Base-by-base conservation (phyloP, 2,113 vertebrate species). In the Cathartes aura region DNA sequence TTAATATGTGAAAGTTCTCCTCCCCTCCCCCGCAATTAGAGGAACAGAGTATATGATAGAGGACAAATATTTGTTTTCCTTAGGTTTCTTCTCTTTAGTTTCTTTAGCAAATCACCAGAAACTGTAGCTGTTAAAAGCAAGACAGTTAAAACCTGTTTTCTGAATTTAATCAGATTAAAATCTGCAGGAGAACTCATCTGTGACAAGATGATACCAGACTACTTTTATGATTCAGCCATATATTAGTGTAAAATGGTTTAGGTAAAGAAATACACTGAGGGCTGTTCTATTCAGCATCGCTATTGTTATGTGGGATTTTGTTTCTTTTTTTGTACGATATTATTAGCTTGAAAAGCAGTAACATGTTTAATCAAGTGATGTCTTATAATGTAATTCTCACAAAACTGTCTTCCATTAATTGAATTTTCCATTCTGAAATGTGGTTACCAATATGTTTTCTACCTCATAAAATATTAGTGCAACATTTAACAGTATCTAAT, bases 11-110 rank as follows among this genome's bases (percentile, higher is more conserved):
- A 64, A 92, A 70, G 13, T 29, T 56, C 13, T 42, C 18, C 19
- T 29, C 9, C 6, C 7, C 6, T 50, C 6, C 15, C 4, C 24
- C 4, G 5, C 8, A 36, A 1, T 43, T 38, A 48, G 32, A 53
- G 21, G 45, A 90, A 23, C 4, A 47, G 53, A 48, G 30, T 66
- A 40, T 30, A 8, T 27, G 9, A 38, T 42, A 42, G 19, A 8
- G 36, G 38, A 27, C 9, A 48, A 58, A 36, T 38, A 53, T 3
- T 23, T 40, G 4, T 53, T 82, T 90, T 73, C 30, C 20, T 34
- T 67, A 11, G 3, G 7, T 63, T 81, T 76, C 15, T 64, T 66
- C 24, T 66, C 42, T 87, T 75, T 34, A 26, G 29, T 66, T 88
- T 88, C 50, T 56, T 88, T 50, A 82, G 23, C 20, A 71, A 62